Evolutionary conservation across 2,888 invertebrate genomes (phyloP), one percentile per base, ranked within the genome.

Genomic region (Lasioglossum vierecki): DNA sequence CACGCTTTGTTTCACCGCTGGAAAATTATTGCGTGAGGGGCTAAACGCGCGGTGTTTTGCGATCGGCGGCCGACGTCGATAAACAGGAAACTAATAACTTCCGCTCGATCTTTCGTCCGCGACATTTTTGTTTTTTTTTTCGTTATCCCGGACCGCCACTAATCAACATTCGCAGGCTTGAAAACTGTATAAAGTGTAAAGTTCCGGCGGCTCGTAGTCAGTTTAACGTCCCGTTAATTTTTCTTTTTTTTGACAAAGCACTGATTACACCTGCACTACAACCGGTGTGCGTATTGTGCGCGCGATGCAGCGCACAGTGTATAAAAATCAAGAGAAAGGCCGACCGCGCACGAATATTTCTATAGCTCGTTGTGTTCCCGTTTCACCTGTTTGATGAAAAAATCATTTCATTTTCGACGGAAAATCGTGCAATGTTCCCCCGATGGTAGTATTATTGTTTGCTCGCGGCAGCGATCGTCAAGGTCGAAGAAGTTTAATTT

Each of bases 1-100:
- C 70, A 35, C 70, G 79, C 88, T 83, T 89, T 83, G 87, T 89
- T n/a, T 88, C 84, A 80, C 3, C 74, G 82, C 63, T 76, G 30
- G 79, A 82, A 88, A 89, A 89, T 89, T 86, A 89, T 84, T 86
- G 79, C 73, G 30, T 79, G 71, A 39, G 44, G 73, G 2, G 30
- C 13, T 79, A 80, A 89, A 79, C 79, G 79, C 70, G 68, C 9
- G 77, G 66, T 77, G 68, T 78, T 83, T 66, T 79, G 71, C 57
- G 41, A 53, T 46, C 66, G 71, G 18, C 8, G 49, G 5, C 18
- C 57, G 22, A 18, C 15, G 75, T 30, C 68, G 53, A 78, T 49
- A 72, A 76, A 84, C 81, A 66, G 77, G 49, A 76, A 84, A 66
- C 53, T 77, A 81, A 79, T 82, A 85, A 86, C 84, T 81, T 76